A percentile compares a stretch with the other conserved stretches of the same genome.
Conservation (phyloP, 2,113 vertebrate genomes). For the Pachycephala philippinensis region DNA sequence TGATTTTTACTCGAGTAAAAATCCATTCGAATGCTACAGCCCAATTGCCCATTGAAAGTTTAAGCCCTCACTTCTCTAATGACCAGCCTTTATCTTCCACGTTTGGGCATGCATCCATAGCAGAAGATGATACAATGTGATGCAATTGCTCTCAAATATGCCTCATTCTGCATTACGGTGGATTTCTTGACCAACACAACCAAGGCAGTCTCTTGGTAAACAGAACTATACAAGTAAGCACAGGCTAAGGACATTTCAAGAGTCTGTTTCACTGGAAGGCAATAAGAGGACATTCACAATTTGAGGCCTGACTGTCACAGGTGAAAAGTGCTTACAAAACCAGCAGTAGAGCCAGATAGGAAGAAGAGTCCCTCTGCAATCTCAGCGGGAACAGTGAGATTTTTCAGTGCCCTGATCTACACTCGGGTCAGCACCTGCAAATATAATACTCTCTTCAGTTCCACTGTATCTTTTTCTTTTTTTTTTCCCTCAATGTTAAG, state of each 20-base stretch:
- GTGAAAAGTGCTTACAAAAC: conserved; percentile 52
- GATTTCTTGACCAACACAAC: conserved; percentile 27
- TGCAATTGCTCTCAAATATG: conserved; percentile 37
- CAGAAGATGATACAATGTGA: conserved; percentile 31
- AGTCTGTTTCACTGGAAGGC: conserved; percentile 55
- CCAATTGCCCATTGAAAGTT: not conserved
- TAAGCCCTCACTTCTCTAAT: conserved; percentile 49
- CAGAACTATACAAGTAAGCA: conserved; percentile 22
- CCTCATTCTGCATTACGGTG: conserved; percentile 4
- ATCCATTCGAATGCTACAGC: conserved; percentile 37
- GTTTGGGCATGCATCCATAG: not conserved
- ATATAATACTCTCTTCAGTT: not conserved
- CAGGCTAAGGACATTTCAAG: conserved; percentile 37
- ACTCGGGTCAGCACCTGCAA: not conserved
- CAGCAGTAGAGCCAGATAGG: conserved; percentile 28
- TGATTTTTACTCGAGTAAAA: conserved; percentile 56
- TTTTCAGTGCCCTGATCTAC: conserved; percentile 9
- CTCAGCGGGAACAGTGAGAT: not conserved
- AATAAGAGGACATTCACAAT: conserved; percentile 34
- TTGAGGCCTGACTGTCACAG: conserved; percentile 45
- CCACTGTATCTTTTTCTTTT: not conserved
- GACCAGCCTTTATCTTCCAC: conserved; percentile 30
- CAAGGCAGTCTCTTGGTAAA: conserved; percentile 23
- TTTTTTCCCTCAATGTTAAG: not conserved
- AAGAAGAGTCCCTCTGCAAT: conserved; percentile 16